Evolutionary conservation across 2,888 invertebrate species (phyloP), one percentile per base, ranked within the genome.

Genomic region (Pemphredon lugubris): DNA sequence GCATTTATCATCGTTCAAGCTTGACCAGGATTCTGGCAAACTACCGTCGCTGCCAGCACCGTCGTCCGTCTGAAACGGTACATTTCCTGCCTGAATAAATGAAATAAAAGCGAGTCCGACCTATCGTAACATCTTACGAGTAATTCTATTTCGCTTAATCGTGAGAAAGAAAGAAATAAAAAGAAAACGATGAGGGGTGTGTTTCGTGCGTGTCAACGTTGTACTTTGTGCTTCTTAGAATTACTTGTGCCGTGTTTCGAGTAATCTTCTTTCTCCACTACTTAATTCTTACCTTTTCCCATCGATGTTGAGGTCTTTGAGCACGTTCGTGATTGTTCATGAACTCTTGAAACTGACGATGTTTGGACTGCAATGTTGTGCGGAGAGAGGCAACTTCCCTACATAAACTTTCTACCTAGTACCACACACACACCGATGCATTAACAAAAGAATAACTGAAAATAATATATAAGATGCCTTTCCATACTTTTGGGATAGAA

Each of bases 1-100:
- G 2, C 94, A 93, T 84, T 92, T 92, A 20, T 93, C 92, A 81
- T 94, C 94, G 81, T 85, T 88, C 23, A 87, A 60, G 70, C 87
- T 89, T 21, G 88, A 87, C 88, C 89, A 89, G 13, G 88, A 89
- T 60, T 89, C 89, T 40, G 86, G 85, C 44, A 87, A 75, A 65
- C 89, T 89, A 40, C 81, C 83, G 44, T 89, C 87, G 45, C 89
- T 89, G 14, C 82, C 84, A 1, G 82, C 81, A 3, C 85, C 87
- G 47, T 88, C 87, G 58, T 89, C 89, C 23, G 89, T 89, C 89
- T 89, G 88, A 65, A 89, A 90, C 85, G 83, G 79, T 75, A 82
- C 16, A 66, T 61, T 54, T 61, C 40, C 16, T 58, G 3, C 14
- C 45, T 71, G 18, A 61, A 61, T 34, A 34, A 2, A 2, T 9